A percentile compares a stretch with the other conserved stretches of the same genome.
phyloP scores from a whole-genome alignment of 2,797 vertebrate species.

The Falco columbarius region DNA sequence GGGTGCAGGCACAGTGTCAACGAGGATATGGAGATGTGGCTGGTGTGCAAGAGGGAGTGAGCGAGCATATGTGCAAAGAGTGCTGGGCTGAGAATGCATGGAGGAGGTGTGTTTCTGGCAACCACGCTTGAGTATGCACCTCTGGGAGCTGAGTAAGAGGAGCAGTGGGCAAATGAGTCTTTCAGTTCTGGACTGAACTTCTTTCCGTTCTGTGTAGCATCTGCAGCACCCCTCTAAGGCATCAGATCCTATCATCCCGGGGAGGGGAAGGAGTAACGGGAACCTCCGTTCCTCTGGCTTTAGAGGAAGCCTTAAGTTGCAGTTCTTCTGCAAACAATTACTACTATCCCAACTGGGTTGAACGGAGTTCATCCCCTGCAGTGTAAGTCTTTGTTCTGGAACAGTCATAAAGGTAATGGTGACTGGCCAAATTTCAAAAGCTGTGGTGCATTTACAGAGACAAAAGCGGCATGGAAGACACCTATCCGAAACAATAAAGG shows the following conservation, averaged over 20 bases:
- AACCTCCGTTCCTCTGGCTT: background rate
- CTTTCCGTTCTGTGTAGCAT: background rate
- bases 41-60: background rate
- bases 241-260: background rate
- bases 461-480: background rate
- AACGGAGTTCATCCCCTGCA: accelerated
- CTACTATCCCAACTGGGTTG: background rate
- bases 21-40: background rate
- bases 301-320: background rate
- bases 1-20: background rate
- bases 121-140: accelerated
- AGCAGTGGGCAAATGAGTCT: background rate
- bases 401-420: background rate
- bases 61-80: background rate
- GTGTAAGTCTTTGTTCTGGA: background rate
- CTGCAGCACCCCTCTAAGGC: background rate
- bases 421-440: background rate
- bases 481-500: background rate
- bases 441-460: background rate
- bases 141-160: background rate
- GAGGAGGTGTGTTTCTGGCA: background rate
- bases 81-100: background rate
- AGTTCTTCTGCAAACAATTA: background rate
- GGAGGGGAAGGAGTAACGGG: background rate
- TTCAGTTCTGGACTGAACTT: background rate